phyloP scores from a whole-genome alignment of 2,888 invertebrate species.

The Emesis castigata region DNA sequence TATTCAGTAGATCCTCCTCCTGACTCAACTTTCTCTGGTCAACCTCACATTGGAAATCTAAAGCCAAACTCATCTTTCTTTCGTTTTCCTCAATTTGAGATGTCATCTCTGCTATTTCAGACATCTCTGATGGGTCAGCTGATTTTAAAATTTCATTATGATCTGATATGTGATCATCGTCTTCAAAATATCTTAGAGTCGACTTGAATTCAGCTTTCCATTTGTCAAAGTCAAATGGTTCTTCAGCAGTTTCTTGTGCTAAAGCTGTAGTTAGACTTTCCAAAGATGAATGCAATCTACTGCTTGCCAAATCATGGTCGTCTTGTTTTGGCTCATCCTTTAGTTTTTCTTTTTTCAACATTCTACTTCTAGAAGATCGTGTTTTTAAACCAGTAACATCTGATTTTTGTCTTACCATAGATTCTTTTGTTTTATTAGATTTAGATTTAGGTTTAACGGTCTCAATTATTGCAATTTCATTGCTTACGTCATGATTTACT shows the following conservation, averaged over 20 bases:
- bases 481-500: slow-evolving; percentile 71
- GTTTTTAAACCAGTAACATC: slow-evolving; percentile 89
- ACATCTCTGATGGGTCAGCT: slow-evolving; percentile 84
- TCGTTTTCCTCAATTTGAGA: slow-evolving; percentile 87
- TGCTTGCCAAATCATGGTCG: slow-evolving; percentile 78
- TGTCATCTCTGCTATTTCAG: slow-evolving; percentile 86
- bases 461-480: slow-evolving; percentile 62
- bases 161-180: slow-evolving; percentile 81
- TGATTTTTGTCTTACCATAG: slow-evolving; percentile 88
- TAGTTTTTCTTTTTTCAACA: slow-evolving; percentile 78
- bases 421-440: slow-evolving; percentile 77
- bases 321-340: slow-evolving; percentile 74
- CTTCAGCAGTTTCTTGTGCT: slow-evolving; percentile 82
- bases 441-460: slow-evolving; percentile 68
- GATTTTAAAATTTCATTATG: slow-evolving; percentile 81
- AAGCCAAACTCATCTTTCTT: slow-evolving; percentile 88
- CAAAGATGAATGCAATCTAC: slow-evolving; percentile 82
- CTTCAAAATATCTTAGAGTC: slow-evolving; percentile 82
- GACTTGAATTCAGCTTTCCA: slow-evolving; percentile 83
- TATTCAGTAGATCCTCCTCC: slow-evolving; percentile 93
- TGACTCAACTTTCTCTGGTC: slow-evolving; percentile 93
- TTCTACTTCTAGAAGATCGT: slow-evolving; percentile 78
- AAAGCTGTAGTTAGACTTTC: slow-evolving; percentile 82
- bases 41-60: slow-evolving; percentile 91
- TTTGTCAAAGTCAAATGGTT: slow-evolving; percentile 83